A percentile compares a stretch with the other conserved stretches of the same genome.
Conservation (phyloP, 2,797 vertebrate genomes). For the Brachyalestes nurse region DNA sequence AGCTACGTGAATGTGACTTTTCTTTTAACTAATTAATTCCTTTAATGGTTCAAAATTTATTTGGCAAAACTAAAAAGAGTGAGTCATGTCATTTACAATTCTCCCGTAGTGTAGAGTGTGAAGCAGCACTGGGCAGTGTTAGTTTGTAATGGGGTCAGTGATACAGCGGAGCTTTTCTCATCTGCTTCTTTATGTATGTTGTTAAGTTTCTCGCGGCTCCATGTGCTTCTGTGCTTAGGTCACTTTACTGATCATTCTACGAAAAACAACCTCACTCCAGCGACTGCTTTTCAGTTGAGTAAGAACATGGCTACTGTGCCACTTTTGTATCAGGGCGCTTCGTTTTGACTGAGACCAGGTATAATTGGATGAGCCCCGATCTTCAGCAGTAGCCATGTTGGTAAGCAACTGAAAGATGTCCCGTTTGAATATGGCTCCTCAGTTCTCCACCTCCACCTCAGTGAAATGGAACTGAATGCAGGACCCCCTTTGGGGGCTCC, state of each 20-base stretch:
- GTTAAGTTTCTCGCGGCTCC: slow-evolving; percentile 70
- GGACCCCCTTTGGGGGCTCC: slow-evolving; percentile 30
- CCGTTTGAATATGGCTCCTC: slow-evolving; percentile 59
- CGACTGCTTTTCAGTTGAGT: slow-evolving; percentile 64
- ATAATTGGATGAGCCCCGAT: slow-evolving; percentile 67
- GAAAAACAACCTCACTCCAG: slow-evolving; percentile 54
- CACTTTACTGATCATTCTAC: slow-evolving; percentile 66
- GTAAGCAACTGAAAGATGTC: slow-evolving; percentile 65
- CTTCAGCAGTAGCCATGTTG: slow-evolving; percentile 50
- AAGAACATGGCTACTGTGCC: slow-evolving; percentile 62
- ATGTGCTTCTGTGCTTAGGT: slow-evolving; percentile 71
- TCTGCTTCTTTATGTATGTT: slow-evolving; percentile 77
- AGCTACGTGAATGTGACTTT: not conserved
- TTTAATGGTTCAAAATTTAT: not conserved
- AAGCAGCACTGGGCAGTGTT: slow-evolving; percentile 24
- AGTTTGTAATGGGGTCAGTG: slow-evolving; percentile 31
- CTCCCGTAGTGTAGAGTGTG: not conserved
- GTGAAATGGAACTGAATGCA: slow-evolving; percentile 38
- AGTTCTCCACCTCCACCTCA: slow-evolving; percentile 52
- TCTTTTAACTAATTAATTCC: not conserved
- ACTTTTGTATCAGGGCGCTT: slow-evolving; percentile 14
- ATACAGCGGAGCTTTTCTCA: slow-evolving; percentile 61
- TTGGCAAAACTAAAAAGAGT: not conserved
- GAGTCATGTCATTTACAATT: not conserved
- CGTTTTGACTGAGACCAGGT: slow-evolving; percentile 63